Base-by-base conservation (phyloP, 2,797 vertebrate species). In the Lacerta bilineata region DNA sequence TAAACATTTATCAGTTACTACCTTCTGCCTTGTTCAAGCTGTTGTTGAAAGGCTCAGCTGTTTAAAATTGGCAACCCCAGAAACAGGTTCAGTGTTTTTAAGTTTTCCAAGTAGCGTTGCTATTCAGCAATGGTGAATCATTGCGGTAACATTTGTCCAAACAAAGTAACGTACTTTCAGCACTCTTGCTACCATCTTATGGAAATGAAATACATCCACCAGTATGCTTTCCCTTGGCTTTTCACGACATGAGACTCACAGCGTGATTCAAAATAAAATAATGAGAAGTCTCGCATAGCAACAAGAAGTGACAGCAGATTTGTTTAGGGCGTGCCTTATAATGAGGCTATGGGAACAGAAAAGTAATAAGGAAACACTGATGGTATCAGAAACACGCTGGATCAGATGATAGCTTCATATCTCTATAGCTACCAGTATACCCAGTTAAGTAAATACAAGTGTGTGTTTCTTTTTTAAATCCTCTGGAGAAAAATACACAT, bases 261-360 rank as follows among this genome's bases (percentile, higher is more conserved):
- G 71, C 43, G 0, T 3, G 5, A 88, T 76, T 90, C 72, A 89
- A 90, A 89, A 90, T 85, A 80, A 33, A 39, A 80, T 78, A 68
- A 79, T 0, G 76, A 89, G 83, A 39, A 59, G 27, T 59, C 9
- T 39, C 0, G 0, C 43, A 88, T 27, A 64, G 91, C 75, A 80
- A 91, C 89, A 88, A 90, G 78, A 90, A 29, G 81, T 80, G 66
- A 61, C 68, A 27, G 50, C 72, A 84, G 74, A 91, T 91, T 80
- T 55, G 77, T 84, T 64, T 84, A 91, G 89, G 93, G 93, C 74
- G 93, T 94, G 93, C 68, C 55, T 27, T 85, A 86, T 33, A 4
- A 75, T n/a, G 81, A 88, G 88, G 80, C 0, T 1, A 91, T 83
- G 91, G 90, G 90, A 94, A 87, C 90, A 87, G 92, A 80, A 90